phyloP scores from a whole-genome alignment of 2,888 invertebrate genomes.

The Siphlonurus alternatus region DNA sequence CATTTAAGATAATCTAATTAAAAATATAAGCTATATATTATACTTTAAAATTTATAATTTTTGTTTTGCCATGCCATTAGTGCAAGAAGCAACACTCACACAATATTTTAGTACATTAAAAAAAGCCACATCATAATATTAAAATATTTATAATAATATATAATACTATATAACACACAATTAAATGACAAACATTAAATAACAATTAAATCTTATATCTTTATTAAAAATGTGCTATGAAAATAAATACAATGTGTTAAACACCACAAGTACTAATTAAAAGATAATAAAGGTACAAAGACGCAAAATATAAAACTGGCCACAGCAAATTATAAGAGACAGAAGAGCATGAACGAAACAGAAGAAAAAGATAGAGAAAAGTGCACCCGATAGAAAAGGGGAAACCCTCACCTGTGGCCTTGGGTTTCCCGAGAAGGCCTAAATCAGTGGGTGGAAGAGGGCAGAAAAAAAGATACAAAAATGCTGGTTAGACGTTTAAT shows the following conservation, averaged over 20 bases:
- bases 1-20: too few relatives aligned
- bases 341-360: slow-evolving; percentile 6
- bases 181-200: too few relatives aligned
- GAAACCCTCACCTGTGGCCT: slow-evolving; percentile 26
- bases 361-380: slow-evolving; percentile 11
- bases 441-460: slow-evolving; percentile 10
- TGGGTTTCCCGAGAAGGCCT: slow-evolving; percentile 28
- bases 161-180: background rate
- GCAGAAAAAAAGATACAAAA: slow-evolving; percentile 11
- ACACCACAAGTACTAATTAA: background rate
- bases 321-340: slow-evolving; percentile 2
- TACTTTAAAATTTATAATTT: too few relatives aligned
- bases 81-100: background rate
- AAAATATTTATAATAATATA: background rate
- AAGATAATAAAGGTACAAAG: background rate
- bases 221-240: too few relatives aligned
- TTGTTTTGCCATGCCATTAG: background rate
- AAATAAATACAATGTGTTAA: background rate
- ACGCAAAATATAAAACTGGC: background rate
- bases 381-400: slow-evolving; percentile 9
- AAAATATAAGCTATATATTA: too few relatives aligned
- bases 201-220: too few relatives aligned
- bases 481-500: background rate
- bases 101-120: background rate
- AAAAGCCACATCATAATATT: background rate